Percentiles rank a stretch among this genome's conserved stretches.
These are phyloP conservation scores for Peromyscus maniculatus DNA, from an alignment of 2,113 vertebrate species.

Conservation along the genomic window DNA sequence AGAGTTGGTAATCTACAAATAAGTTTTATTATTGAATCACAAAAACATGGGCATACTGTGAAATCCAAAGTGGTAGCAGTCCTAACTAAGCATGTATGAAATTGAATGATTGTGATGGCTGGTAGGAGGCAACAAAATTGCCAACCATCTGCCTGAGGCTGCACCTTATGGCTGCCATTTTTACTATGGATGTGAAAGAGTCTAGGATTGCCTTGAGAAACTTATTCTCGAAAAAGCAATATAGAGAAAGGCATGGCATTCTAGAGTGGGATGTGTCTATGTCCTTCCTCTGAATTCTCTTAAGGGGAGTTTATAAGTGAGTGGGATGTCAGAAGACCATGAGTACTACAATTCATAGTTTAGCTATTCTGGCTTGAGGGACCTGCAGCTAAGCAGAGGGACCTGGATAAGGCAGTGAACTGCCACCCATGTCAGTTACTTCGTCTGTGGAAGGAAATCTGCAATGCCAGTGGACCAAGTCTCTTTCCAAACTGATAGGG, in stretches of 20 bases:
- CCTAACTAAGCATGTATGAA: neutral
- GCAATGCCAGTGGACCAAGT: neutral
- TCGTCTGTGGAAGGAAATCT: constrained; percentile 42
- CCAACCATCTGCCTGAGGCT: neutral
- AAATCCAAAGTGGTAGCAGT: neutral
- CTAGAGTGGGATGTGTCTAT: neutral
- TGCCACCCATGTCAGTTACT: neutral
- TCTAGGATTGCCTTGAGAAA: neutral
- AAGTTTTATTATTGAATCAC: neutral
- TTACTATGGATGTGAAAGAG: neutral
- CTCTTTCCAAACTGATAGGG: neutral
- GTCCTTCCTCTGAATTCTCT: neutral
- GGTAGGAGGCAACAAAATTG: neutral
- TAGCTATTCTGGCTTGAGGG: neutral
- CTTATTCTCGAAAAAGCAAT: neutral
- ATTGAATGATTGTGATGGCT: neutral
- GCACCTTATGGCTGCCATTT: neutral
- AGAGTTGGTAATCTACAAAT: neutral
- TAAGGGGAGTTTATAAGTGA: neutral
- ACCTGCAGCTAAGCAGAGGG: neutral
- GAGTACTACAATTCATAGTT: neutral
- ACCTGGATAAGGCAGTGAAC: neutral
- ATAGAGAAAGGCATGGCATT: neutral
- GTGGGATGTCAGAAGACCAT: neutral
- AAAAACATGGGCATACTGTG: neutral